Base-by-base conservation (phyloP, 2,888 invertebrate species). In the Andrena chrysosceles region DNA sequence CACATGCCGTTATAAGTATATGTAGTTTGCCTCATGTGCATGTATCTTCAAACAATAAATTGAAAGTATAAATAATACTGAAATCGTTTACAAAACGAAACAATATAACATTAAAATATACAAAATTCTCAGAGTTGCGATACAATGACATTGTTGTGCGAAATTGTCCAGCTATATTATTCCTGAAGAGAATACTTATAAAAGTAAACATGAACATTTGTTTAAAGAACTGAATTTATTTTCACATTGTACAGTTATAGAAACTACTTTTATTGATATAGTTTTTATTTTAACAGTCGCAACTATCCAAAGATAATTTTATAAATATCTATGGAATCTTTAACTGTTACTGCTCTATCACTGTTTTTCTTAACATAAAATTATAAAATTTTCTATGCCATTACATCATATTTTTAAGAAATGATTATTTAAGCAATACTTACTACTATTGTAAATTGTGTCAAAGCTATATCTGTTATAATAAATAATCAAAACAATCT, bases 1-100 rank as follows among this genome's bases (percentile, higher is more conserved):
- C 35, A 75, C 52, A 63, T 66, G 81, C 66, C 85, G 67, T 86
- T 88, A 86, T 89, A 88, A 77, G 80, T 66, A 84, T 88, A 90
- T 92, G 91, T 93, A 93, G 92, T 92, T 91, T 83, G 87, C 88
- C 91, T 89, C 89, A 84, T 92, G 88, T 92, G 88, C 89, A 84
- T 91, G 89, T 91, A 92, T 91, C 90, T 85, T 90, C 87, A 78
- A 86, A 81, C 86, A 91, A 90, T 91, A 89, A 91, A 91, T 89
- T 86, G 77, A 89, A 89, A 89, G 85, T 87, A 83, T 79, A 81
- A 83, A 31, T 62, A 62, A 81, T 81, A 77, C 79, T 70, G 74
- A 60, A 68, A 66, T 76, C 54, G 70, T 75, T 42, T 77, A 70
- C 76, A 59, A 64, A 85, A 75, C 69, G 71, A 76, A 85, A 75